phyloP scores from a whole-genome alignment of 2,797 vertebrate genomes.

The Petrocephalus sullivani region DNA sequence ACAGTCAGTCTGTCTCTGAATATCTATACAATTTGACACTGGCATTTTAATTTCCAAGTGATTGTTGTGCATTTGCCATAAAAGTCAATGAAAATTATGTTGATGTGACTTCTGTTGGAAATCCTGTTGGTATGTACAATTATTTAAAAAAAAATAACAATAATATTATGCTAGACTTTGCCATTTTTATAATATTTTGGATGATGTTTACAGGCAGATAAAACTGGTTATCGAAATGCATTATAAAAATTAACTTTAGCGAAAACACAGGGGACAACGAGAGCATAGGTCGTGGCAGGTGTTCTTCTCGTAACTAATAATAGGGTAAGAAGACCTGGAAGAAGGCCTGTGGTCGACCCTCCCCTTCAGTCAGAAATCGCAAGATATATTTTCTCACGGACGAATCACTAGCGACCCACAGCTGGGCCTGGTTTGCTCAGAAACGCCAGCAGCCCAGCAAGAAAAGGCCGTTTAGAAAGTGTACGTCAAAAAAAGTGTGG shows the following conservation, averaged over 20 bases:
- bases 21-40: not conserved
- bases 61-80: not conserved
- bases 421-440: conserved; percentile 37
- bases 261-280: not conserved
- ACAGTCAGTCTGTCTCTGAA: not conserved
- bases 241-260: not conserved
- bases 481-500: not conserved
- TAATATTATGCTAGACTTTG: not conserved
- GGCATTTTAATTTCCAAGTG: not conserved
- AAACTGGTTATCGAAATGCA: not conserved
- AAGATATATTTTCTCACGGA: conserved; percentile 55
- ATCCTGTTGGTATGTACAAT: not conserved
- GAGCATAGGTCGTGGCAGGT: not conserved
- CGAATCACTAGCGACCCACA: conserved; percentile 48
- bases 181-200: not conserved
- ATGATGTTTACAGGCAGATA: not conserved
- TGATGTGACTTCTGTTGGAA: not conserved
- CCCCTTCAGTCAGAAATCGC: conserved; percentile 43
- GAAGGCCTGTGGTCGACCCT: conserved; percentile 28
- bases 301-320: conserved; percentile 46
- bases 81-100: not conserved
- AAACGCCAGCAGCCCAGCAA: conserved; percentile 28
- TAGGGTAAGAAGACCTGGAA: conserved; percentile 44
- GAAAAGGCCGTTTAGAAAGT: conserved; percentile 8
- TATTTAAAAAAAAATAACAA: not conserved